Conservation (phyloP, 2,113 vertebrate genomes). For the Phylloscopus whistleri region DNA sequence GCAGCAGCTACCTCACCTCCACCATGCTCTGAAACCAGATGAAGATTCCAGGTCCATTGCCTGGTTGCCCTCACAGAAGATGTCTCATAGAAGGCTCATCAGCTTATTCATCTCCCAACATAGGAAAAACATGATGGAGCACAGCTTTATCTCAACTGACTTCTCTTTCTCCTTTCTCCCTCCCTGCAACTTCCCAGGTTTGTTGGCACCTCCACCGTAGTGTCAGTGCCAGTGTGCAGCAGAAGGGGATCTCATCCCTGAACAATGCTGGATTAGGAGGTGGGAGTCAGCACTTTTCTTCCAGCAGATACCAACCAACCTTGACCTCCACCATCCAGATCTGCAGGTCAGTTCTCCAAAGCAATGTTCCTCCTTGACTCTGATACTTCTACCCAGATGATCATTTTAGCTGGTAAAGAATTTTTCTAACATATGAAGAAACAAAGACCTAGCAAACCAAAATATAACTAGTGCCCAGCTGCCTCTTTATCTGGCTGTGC, state of each 20-base stretch:
- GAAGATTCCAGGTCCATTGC: background rate
- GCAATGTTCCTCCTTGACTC: background rate
- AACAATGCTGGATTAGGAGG: background rate
- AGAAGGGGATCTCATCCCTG: background rate
- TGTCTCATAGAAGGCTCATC: background rate
- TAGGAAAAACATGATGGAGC: background rate
- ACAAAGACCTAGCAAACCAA: constrained; percentile 14
- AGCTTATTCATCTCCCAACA: background rate
- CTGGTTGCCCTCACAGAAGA: background rate
- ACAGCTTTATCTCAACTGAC: background rate
- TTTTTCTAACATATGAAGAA: constrained; percentile 13
- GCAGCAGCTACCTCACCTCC: background rate
- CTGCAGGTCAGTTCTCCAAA: background rate
- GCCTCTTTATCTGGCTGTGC: constrained; percentile 30
- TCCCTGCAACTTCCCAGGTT: background rate
- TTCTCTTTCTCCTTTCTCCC: background rate
- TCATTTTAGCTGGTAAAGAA: background rate
- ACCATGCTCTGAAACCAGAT: background rate
- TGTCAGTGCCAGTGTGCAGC: background rate
- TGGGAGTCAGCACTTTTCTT: background rate
- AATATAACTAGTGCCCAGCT: background rate
- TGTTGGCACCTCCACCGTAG: fast-evolving
- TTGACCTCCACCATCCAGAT: background rate
- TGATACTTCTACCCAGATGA: background rate
- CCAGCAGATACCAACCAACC: background rate